Percentiles rank a stretch among this genome's conserved stretches.
Conservation (phyloP, 2,113 vertebrate genomes). For the Psittacula cyanocephala region DNA sequence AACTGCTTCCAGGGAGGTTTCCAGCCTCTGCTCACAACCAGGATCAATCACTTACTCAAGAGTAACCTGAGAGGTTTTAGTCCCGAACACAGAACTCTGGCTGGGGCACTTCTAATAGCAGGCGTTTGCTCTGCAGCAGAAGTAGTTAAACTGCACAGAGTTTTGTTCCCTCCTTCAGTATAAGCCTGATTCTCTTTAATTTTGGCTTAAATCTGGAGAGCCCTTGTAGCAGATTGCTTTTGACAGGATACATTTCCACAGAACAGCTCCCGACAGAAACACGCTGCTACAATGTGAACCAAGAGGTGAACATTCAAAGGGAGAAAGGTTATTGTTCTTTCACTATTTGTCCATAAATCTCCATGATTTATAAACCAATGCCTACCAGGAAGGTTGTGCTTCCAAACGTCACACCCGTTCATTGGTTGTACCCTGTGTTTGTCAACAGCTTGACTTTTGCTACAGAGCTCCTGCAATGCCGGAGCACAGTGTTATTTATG, state of each 20-base stretch:
- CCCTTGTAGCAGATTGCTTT: background rate
- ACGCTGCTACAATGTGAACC: constrained; percentile 13
- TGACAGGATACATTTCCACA: constrained; percentile 26
- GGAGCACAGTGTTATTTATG: constrained; percentile 19
- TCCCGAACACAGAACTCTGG: background rate
- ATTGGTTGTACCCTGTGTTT: constrained; percentile 20
- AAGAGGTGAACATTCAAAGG: constrained; percentile 44
- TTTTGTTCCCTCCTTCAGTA: background rate
- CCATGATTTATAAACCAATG: constrained; percentile 11
- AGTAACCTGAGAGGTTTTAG: no score
- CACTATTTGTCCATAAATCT: constrained; percentile 38
- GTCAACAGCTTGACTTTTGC: constrained; percentile 27
- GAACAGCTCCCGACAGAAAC: constrained; percentile 22
- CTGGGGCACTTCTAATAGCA: background rate
- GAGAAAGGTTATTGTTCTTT: constrained; percentile 17
- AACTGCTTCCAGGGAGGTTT: background rate
- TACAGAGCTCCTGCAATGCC: constrained; percentile 19
- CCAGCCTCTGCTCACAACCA: background rate
- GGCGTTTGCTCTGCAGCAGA: rapidly evolving
- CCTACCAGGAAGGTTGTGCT: constrained; percentile 21
- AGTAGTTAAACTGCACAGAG: background rate
- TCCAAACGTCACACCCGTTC: background rate
- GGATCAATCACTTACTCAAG: background rate
- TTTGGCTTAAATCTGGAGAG: background rate
- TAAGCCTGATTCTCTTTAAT: background rate